Conservation (phyloP, 2,797 vertebrate genomes). For the Harpagifer antarcticus region DNA sequence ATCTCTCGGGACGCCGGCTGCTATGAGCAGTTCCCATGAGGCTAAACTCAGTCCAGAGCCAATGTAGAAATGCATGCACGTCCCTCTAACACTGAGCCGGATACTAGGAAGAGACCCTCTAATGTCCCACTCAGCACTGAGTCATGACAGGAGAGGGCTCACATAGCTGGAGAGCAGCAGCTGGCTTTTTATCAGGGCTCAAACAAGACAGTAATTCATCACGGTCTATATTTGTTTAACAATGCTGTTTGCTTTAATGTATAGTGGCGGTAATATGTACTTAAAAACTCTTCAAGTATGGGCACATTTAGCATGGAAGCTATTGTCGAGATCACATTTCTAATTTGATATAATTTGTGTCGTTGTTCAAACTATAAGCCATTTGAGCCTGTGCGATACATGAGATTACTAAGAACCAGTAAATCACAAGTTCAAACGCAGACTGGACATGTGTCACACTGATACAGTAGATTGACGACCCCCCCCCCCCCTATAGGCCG, state of each 20-base stretch:
- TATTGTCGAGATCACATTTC: not conserved
- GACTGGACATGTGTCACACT: constrained; percentile 33
- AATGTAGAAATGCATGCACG: constrained; percentile 11
- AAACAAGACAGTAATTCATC: constrained; percentile 51
- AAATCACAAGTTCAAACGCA: constrained; percentile 59
- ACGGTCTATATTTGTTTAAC: constrained; percentile 49
- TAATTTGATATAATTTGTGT: constrained; percentile 9
- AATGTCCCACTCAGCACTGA: constrained; percentile 56
- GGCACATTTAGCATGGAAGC: not conserved
- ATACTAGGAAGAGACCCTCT: constrained; percentile 39
- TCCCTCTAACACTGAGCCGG: constrained; percentile 2
- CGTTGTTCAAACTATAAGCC: constrained; percentile 24
- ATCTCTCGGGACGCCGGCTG: constrained; percentile 50
- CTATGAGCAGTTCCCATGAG: constrained; percentile 53
- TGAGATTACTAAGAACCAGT: constrained; percentile 51
- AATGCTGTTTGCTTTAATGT: constrained; percentile 28
- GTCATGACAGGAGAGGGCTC: constrained; percentile 50
- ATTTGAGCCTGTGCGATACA: constrained; percentile 37
- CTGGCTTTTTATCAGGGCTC: constrained; percentile 45
- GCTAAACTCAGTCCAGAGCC: constrained; percentile 46
- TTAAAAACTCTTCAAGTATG: not conserved
- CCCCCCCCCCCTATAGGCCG: not conserved
- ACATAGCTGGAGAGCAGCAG: constrained; percentile 42
- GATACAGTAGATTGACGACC: constrained; percentile 37
- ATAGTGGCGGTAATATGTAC: constrained; percentile 8